phyloP scores from a whole-genome alignment of 1,140 invertebrate genomes.

The Carcinoscorpius rotundicauda region DNA sequence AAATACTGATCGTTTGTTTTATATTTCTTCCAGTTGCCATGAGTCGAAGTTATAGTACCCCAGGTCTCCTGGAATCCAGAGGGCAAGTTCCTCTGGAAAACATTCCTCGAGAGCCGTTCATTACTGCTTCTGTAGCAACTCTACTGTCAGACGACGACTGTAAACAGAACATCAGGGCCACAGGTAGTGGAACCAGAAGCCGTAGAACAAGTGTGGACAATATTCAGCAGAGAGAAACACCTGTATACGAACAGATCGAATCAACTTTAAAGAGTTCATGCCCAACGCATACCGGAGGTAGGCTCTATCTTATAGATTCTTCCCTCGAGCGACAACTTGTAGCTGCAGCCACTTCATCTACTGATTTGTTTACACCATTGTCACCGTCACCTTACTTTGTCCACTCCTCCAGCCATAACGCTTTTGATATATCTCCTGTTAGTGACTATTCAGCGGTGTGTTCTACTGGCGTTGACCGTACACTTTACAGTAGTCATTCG shows the following conservation, averaged over 20 bases:
- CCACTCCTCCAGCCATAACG: background rate
- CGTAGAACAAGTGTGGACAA: background rate
- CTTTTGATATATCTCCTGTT: too few species aligned
- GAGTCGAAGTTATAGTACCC: constrained; percentile 86
- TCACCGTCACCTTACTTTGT: background rate
- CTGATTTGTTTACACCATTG: background rate
- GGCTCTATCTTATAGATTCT: background rate
- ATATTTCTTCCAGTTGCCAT: constrained; percentile 55
- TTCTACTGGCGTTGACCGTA: too few species aligned
- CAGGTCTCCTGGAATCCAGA: constrained; percentile 80
- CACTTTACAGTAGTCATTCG: too few species aligned
- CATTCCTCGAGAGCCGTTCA: constrained; percentile 15
- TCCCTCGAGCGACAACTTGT: background rate
- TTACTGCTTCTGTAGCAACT: constrained; percentile 14
- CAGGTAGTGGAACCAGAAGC: background rate
- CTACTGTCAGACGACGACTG: constrained; percentile 16
- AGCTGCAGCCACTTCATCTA: background rate
- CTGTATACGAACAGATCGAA: background rate
- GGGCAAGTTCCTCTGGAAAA: constrained; percentile 70
- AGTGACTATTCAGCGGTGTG: too few species aligned
- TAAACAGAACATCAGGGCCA: background rate
- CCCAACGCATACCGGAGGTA: background rate
- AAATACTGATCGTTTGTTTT: background rate
- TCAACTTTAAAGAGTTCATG: background rate
- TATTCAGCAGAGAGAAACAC: background rate